These are phyloP conservation scores for Carettochelys insculpta DNA, from an alignment of 2,113 vertebrate genomes.

Conservation along the genomic window DNA sequence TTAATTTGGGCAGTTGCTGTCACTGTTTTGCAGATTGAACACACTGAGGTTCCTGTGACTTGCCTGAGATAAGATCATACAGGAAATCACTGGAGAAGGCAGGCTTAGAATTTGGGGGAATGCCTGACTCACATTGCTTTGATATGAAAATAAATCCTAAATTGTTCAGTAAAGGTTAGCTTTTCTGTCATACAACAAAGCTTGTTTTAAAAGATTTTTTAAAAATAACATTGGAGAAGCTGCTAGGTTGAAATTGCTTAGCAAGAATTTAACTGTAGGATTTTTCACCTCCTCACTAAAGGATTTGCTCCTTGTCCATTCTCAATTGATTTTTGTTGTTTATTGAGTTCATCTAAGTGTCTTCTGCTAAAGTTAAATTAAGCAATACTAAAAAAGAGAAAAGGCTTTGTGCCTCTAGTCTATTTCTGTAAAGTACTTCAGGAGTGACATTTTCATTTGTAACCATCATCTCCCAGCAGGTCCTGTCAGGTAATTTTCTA, in stretches of 20 bases:
- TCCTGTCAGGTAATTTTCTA: constrained; percentile 16
- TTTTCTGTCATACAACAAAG: not conserved
- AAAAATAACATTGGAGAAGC: not conserved
- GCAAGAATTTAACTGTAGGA: not conserved
- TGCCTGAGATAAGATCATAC: not conserved
- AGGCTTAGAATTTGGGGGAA: not conserved
- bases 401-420: not conserved
- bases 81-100: not conserved
- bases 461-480: not conserved
- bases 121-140: not conserved
- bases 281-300: not conserved
- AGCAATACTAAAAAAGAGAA: constrained; percentile 7
- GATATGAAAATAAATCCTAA: not conserved
- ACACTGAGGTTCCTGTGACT: not conserved
- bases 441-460: constrained; percentile 30
- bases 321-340: constrained; percentile 5
- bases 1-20: not conserved
- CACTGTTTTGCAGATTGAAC: accelerated
- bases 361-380: constrained; percentile 31
- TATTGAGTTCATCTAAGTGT: constrained; percentile 19
- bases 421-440: not conserved
- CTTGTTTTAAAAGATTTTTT: not conserved
- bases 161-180: not conserved
- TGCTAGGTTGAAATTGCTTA: not conserved
- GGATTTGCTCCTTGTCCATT: not conserved